Base-by-base conservation (phyloP, 23 tunicate genomes). In the Diplosoma virens region DNA sequence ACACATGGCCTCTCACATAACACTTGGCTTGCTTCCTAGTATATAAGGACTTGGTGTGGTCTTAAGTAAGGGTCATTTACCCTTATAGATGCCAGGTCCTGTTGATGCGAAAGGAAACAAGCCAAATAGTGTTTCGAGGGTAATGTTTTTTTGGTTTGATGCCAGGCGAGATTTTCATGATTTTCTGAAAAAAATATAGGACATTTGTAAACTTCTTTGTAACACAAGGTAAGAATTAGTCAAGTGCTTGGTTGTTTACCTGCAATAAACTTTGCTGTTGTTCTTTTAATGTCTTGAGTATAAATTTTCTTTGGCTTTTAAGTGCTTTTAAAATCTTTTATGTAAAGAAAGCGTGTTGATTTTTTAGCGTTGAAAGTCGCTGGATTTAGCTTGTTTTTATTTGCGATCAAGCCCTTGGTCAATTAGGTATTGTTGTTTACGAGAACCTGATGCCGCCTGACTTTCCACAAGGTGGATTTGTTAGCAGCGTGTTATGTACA, bases 61-160 rank as follows among this genome's bases (percentile, higher is more conserved):
- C 29, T 24, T 72, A 72, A 47, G 5, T 21, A 9, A 16, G 6
- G 4, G 5, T 34, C 23, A 67, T 3, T 7, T 7, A 16, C 34
- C 61, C 16, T 30, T 72, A 27, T 47, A 11, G 27, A 34, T 27
- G 61, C 78, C 78, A 48, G n/a, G 78, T 50, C 78, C 78, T 28
- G 20, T 9, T 33, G 14, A 22, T 11, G 61, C 6, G 61, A 47
- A 72, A 20, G 34, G 59, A 7, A 34, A 34, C 60, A 48, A 17
- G 55, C 75, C 75, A n/a, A 25, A n/a, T 37, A 11, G 60, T 25
- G 78, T 48, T 27, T 72, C 7, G 78, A 72, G 78, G 78, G 78
- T 72, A 23, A 23, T 47, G 30, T 72, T 25, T 72, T 14, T 36
- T 72, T 47, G 78, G 36, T 16, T 23, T 32, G 78, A 25, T 2